Evolutionary conservation across 1,140 invertebrate genomes (phyloP).

Genomic region (Drosophila lacertosa): DNA sequence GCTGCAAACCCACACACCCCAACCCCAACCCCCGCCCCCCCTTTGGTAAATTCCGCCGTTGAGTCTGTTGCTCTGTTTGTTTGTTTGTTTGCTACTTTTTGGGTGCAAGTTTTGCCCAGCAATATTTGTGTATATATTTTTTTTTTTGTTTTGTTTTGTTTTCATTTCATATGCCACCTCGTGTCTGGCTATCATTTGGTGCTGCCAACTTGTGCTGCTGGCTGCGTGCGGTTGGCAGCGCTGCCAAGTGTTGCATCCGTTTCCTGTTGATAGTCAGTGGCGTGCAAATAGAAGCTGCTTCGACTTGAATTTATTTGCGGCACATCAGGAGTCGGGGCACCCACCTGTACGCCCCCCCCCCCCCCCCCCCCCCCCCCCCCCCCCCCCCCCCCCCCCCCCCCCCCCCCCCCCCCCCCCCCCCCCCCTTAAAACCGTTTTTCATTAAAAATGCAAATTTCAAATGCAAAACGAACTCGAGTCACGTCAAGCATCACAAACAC

Average conservation of each 20-base stretch:
- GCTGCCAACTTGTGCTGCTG: slow-evolving; percentile 7
- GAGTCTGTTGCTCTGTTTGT: slow-evolving; percentile 40
- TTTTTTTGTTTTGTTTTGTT: slow-evolving; percentile 5
- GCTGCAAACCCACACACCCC: slow-evolving; percentile 14
- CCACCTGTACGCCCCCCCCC: background rate
- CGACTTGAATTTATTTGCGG: slow-evolving; percentile 64
- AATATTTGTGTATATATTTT: slow-evolving; percentile 42
- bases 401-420: background rate
- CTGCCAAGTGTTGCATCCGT: slow-evolving; percentile 76
- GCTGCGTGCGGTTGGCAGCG: slow-evolving; percentile 68
- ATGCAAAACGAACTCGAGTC: slow-evolving; percentile 78
- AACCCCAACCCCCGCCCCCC: background rate
- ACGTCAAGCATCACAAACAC: slow-evolving; percentile 66
- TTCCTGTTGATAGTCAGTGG: slow-evolving; percentile 77
- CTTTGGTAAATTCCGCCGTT: too few relatives aligned
- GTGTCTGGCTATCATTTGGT: slow-evolving; percentile 70
- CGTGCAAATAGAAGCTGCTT: slow-evolving; percentile 76
- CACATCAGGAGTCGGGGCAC: slow-evolving; percentile 19
- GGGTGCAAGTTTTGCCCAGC: slow-evolving; percentile 57
- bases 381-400: slow-evolving; percentile 8
- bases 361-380: too few relatives aligned
- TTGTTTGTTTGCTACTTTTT: slow-evolving; percentile 67
- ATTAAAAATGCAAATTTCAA: slow-evolving; percentile 82
- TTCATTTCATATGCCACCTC: slow-evolving; percentile 58
- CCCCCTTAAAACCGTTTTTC: slow-evolving; percentile 77